Evolutionary conservation across 2,113 vertebrate species (phyloP).

Genomic region (Heteronetta atricapilla): DNA sequence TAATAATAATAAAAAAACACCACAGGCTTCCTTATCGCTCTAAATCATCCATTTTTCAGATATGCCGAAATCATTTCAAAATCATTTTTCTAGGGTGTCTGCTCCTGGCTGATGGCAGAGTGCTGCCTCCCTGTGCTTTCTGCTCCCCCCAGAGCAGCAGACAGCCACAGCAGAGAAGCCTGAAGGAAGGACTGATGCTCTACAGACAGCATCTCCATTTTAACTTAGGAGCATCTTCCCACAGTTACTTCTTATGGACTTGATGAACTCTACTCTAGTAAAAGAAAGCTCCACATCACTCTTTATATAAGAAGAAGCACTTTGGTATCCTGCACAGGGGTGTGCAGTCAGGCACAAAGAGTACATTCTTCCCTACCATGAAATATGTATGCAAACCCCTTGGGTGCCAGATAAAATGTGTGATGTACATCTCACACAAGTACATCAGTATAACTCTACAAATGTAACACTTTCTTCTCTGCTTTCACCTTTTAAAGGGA

Average conservation of each 20-base stretch:
- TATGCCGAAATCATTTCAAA: not conserved
- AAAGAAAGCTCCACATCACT: not conserved
- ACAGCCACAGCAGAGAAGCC: not conserved
- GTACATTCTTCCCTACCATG: slow-evolving; percentile 41
- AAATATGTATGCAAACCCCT: slow-evolving; percentile 51
- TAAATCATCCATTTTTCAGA: not conserved
- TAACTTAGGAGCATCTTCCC: not conserved
- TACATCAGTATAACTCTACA: not conserved
- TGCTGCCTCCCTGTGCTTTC: not conserved
- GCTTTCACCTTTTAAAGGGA: not conserved
- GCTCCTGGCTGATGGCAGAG: not conserved
- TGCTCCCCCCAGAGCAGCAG: not conserved
- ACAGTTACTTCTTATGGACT: not conserved
- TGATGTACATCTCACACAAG: not conserved
- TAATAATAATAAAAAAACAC: not conserved
- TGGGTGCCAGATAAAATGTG: slow-evolving; percentile 32
- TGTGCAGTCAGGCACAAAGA: slow-evolving; percentile 55
- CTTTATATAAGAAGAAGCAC: slow-evolving; percentile 46
- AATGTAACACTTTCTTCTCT: not conserved
- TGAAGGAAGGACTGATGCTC: not conserved
- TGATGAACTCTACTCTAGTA: slow-evolving; percentile 13
- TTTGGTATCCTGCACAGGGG: slow-evolving; percentile 4
- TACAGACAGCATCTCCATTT: not conserved
- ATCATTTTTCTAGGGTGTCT: not conserved
- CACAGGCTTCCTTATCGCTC: not conserved